Percentiles rank a stretch among this genome's conserved stretches.
These are phyloP conservation scores for Sepioteuthis lessoniana DNA, from an alignment of 2,888 invertebrate species.

Conservation along the genomic window DNA sequence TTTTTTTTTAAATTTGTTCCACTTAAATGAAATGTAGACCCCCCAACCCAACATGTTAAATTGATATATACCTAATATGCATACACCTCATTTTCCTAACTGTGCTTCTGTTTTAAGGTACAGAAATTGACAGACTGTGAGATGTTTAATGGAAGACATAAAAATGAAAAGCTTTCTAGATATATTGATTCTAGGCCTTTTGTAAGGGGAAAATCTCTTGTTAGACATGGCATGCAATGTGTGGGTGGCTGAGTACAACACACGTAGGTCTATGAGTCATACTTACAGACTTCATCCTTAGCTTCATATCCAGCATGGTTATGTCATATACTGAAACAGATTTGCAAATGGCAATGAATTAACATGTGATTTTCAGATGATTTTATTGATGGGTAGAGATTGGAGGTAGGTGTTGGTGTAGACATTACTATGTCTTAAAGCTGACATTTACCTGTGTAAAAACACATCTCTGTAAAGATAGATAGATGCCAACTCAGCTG, in stretches of 20 bases:
- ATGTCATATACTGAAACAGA: background rate
- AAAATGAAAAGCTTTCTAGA: conserved; percentile 33
- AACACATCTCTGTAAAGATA: no score
- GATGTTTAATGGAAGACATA: background rate
- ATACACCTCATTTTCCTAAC: background rate
- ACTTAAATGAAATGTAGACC: no score
- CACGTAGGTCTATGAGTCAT: background rate
- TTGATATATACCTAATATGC: background rate
- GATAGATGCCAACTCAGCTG: no score
- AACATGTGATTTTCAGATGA: background rate
- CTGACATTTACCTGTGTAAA: no score
- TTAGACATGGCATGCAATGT: background rate
- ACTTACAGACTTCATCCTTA: background rate
- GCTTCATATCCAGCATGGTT: background rate
- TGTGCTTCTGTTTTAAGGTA: background rate
- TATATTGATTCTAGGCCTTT: background rate
- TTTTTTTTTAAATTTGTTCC: no score
- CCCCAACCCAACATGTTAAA: no score
- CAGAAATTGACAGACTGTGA: background rate
- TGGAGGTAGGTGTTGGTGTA: no score
- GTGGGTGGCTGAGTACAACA: background rate
- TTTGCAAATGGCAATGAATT: background rate
- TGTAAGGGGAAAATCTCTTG: background rate
- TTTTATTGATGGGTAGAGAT: background rate
- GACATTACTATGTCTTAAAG: no score